These are phyloP conservation scores for Labeo rohita DNA, from an alignment of 2,113 vertebrate species.

Conservation along the genomic window DNA sequence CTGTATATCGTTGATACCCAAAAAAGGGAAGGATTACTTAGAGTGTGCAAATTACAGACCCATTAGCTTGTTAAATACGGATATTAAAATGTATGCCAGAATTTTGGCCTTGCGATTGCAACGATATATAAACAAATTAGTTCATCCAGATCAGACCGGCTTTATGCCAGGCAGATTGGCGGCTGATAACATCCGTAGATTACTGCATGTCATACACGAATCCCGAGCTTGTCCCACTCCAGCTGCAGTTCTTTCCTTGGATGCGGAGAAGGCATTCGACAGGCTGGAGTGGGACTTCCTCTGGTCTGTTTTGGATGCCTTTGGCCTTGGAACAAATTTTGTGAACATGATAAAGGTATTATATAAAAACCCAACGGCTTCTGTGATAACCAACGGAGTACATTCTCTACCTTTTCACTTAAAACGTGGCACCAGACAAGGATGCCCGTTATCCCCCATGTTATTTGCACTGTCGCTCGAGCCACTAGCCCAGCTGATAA, in stretches of 20 bases:
- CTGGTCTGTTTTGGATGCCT: background rate
- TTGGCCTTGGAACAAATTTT: background rate
- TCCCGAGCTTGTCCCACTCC: background rate
- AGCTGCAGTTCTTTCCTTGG: background rate
- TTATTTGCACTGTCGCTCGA: background rate
- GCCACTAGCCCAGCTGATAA: no score
- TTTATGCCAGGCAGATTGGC: background rate
- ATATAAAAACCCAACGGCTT: background rate
- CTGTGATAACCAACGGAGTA: background rate
- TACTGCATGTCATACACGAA: background rate
- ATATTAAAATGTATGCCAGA: background rate
- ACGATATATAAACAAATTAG: background rate
- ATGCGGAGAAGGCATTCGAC: background rate
- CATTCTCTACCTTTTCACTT: background rate
- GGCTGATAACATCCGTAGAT: background rate
- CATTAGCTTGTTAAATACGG: background rate
- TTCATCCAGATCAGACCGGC: background rate
- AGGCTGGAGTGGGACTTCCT: background rate
- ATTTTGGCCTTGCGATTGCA: background rate
- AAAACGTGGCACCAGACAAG: background rate
- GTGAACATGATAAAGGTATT: background rate
- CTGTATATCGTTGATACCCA: background rate
- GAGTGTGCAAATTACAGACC: background rate
- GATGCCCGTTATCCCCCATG: background rate
- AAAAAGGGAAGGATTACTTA: background rate